A percentile compares a stretch with the other conserved stretches of the same genome.
These are phyloP conservation scores for Noctua pronuba DNA, from an alignment of 2,888 invertebrate species.

Conservation along the genomic window DNA sequence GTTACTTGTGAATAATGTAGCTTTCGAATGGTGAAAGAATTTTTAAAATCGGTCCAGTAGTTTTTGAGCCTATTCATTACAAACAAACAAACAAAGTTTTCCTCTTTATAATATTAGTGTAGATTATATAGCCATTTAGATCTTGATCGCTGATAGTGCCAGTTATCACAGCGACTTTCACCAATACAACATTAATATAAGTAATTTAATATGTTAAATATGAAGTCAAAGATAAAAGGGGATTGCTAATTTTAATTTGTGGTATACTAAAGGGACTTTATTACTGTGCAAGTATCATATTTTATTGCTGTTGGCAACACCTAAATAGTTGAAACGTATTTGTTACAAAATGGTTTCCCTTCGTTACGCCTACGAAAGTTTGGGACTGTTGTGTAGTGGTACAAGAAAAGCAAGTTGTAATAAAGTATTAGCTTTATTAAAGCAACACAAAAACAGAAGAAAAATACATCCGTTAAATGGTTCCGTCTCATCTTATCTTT, in stretches of 20 bases:
- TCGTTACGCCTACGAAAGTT: slow-evolving; percentile 2
- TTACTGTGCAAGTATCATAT: slow-evolving; percentile 11
- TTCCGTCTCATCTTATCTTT: background rate
- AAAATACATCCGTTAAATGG: background rate
- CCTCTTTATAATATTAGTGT: too few species aligned
- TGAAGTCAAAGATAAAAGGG: slow-evolving; percentile 2
- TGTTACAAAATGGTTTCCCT: slow-evolving; percentile 24
- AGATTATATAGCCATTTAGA: slow-evolving; percentile 47
- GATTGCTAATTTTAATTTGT: slow-evolving; percentile 5
- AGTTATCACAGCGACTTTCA: slow-evolving; percentile 41
- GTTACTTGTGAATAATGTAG: too few species aligned
- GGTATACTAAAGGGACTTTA: slow-evolving; percentile 23
- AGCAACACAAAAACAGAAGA: background rate
- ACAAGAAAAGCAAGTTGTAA: background rate
- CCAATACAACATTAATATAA: slow-evolving; percentile 7
- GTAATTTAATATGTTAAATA: slow-evolving; percentile 25
- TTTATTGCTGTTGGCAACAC: slow-evolving; percentile 25
- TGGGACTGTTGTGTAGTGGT: background rate
- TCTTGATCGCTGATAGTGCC: slow-evolving; percentile 34
- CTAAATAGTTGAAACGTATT: slow-evolving; percentile 5
- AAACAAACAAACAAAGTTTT: too few species aligned
- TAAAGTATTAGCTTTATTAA: background rate
- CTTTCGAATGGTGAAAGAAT: too few species aligned
- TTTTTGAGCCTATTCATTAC: too few species aligned
- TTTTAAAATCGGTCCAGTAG: too few species aligned